Percentiles rank a stretch among this genome's conserved stretches.
phyloP scores from a whole-genome alignment of 2,113 vertebrate genomes.

The Morone saxatilis region DNA sequence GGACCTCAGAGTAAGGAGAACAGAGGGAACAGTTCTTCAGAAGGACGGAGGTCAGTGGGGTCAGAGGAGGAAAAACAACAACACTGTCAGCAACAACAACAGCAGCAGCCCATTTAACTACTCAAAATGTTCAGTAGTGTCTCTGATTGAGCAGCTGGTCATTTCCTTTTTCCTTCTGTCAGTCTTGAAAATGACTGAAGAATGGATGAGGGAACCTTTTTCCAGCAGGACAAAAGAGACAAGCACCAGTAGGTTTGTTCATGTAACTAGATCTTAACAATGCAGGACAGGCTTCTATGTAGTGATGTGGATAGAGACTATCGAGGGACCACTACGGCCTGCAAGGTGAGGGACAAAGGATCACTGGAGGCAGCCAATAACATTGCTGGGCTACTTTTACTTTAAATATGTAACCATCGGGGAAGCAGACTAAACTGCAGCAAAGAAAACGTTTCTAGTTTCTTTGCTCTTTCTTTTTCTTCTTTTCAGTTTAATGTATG shows the following conservation, averaged over 20 bases:
- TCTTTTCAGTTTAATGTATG: too few relatives aligned
- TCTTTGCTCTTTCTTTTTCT: too few relatives aligned
- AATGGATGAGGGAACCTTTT: too few relatives aligned
- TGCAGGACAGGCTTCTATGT: not conserved
- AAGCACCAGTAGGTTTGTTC: not conserved
- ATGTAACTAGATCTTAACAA: not conserved
- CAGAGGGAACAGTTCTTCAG: slow-evolving; percentile 34
- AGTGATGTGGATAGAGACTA: not conserved
- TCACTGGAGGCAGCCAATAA: not conserved
- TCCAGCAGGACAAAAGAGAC: not conserved
- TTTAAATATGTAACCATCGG: too few relatives aligned
- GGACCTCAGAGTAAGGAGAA: slow-evolving; percentile 21
- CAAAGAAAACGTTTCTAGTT: too few relatives aligned
- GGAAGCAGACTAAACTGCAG: too few relatives aligned
- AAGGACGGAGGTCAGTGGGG: slow-evolving; percentile 23
- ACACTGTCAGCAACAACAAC: not conserved
- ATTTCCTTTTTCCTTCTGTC: not conserved
- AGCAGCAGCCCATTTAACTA: slow-evolving; percentile 11
- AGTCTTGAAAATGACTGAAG: not conserved
- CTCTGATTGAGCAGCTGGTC: not conserved
- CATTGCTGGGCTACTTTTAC: too few relatives aligned
- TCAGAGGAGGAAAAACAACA: slow-evolving; percentile 6
- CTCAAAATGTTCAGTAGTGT: not conserved
- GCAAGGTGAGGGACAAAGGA: not conserved
- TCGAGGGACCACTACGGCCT: not conserved